Evolutionary conservation across 1,140 invertebrate genomes (phyloP), one percentile per base, ranked within the genome.

Genomic region (Hirudo medicinalis): DNA sequence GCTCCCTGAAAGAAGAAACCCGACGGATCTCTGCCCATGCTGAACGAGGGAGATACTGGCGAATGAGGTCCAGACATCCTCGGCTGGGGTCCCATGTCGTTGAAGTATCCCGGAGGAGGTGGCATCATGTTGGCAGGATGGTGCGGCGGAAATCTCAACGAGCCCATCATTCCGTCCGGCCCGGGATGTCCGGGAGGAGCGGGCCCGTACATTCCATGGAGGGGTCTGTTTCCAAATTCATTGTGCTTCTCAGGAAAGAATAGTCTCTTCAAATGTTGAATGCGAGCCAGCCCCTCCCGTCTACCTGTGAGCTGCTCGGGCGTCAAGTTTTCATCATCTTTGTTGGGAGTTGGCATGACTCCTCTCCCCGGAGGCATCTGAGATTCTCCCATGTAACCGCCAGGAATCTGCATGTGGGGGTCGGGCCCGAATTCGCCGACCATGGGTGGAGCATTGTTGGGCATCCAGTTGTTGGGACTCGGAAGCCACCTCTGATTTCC

Each of bases 301-400:
- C 94, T 85, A 78, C 94, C 91, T 72, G 94, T 91, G 69, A 91
- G 86, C 81, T 98, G 94, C 81, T 96, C 91, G 32, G 93, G 92
- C 70, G 94, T 98, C 74, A 97, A 84, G 82, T 96, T 94, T 84
- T 96, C 93, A 84, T 97, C 92, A 73, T 54, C 68, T 22, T 54
- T 73, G 70, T 57, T 43, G 32, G 68, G 69, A 11, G 70, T 29
- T 0, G 57, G 71, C 54, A 67, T 70, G 25, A 63, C 67, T 20
- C 72, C 54, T 29, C 68, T 53, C 22, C 36, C 53, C 6, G 75
- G 75, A 17, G 75, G 76, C 63, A 76, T 76, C 55, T 68, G 75
- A 32, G 73, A 69, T 22, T 74, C 70, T 43, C 36, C 55, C 54
- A 60, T 72, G 71, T 75, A 72, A 67, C 71, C 72, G 13, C 72